Evolutionary conservation across 2,888 invertebrate genomes (phyloP), one percentile per base, ranked within the genome.

Genomic region (Xanthorhoe designata): DNA sequence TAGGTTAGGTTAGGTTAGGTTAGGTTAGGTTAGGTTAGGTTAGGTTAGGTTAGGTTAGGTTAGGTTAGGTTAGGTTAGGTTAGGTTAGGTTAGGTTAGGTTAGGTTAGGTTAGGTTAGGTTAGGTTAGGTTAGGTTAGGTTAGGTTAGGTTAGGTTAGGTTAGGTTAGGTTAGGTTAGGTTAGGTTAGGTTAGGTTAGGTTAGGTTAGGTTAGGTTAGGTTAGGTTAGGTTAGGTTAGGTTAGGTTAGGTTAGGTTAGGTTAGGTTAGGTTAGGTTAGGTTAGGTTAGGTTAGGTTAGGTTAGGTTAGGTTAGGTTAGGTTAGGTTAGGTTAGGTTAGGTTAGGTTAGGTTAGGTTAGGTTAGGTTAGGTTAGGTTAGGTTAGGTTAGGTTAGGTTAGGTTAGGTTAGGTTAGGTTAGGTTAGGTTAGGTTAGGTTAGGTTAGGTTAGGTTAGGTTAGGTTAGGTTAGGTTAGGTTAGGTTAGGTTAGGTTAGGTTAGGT

Each of bases 1-100:
- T 42, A 42, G 42, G 42, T 42, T 42, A 42, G 42, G 42, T 42
- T 42, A 42, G 42, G 42, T 42, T 42, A 42, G 42, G 42, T 42
- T 42, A 42, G 42, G 42, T 42, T 42, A 42, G 42, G 42, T 42
- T 42, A 42, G 42, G 42, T 42, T 42, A 42, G 42, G 42, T 42
- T 42, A 42, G 42, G 42, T 42, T 42, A 42, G 42, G 42, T 42
- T 42, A 42, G 42, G 42, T 42, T 42, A 42, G 42, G 42, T 42
- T 42, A 42, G 42, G 42, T 42, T 42, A 42, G 42, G 42, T 42
- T 42, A 42, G 42, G 42, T 42, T 42, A 42, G 42, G 42, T 42
- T 42, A 42, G 42, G 42, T 42, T 42, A 42, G 42, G 42, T 42
- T 42, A 42, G 42, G 42, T 42, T 42, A 42, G 42, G 42, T 42